These are phyloP conservation scores for Drosophila merina DNA, from an alignment of 2,888 invertebrate genomes.

Conservation along the genomic window DNA sequence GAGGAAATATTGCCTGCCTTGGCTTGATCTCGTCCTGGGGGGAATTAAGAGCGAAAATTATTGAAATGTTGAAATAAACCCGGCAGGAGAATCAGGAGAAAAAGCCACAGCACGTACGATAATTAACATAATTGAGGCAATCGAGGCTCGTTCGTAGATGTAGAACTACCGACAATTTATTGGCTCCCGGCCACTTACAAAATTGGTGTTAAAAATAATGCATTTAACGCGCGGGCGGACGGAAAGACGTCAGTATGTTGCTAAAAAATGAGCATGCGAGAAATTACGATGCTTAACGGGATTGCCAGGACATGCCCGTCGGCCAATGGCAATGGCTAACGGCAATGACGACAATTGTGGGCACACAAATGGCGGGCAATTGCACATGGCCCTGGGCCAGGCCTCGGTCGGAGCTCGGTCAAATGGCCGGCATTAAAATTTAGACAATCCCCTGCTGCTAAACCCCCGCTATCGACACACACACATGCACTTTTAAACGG, in stretches of 20 bases:
- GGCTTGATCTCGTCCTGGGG: no score
- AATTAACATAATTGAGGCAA: constrained; percentile 73
- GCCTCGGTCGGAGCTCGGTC: constrained; percentile 9
- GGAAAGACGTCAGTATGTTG: background rate
- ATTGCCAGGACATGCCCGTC: constrained; percentile 30
- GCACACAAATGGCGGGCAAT: constrained; percentile 68
- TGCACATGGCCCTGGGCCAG: constrained; percentile 43
- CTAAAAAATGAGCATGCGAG: constrained; percentile 55
- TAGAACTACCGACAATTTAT: constrained; percentile 67
- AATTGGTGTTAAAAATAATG: constrained; percentile 76
- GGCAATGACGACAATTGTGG: constrained; percentile 46
- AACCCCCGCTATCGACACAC: background rate
- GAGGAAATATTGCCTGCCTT: no score
- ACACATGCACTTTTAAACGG: constrained; percentile 51
- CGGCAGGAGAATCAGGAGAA: background rate
- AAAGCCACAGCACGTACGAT: constrained; percentile 54
- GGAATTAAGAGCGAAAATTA: no score
- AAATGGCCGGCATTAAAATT: constrained; percentile 76
- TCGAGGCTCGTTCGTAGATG: constrained; percentile 57
- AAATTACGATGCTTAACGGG: constrained; percentile 61
- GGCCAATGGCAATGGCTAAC: constrained; percentile 35
- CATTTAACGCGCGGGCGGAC: constrained; percentile 55
- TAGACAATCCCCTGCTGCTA: constrained; percentile 66
- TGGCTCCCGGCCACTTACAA: constrained; percentile 36
- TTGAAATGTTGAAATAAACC: no score